phyloP scores from a whole-genome alignment of 2,888 invertebrate genomes.

The Acronicta aceris region DNA sequence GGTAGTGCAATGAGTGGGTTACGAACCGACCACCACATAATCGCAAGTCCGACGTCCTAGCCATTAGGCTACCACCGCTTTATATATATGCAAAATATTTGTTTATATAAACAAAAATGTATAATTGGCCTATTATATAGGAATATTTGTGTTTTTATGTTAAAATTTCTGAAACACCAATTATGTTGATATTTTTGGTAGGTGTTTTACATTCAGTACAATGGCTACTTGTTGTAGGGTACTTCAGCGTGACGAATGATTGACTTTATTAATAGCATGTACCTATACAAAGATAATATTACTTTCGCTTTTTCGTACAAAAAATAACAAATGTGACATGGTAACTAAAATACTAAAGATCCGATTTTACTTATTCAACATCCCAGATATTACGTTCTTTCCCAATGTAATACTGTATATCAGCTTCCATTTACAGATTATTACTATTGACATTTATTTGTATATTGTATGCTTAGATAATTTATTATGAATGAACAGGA shows the following conservation, averaged over 20 bases:
- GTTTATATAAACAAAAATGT: conserved; percentile 33
- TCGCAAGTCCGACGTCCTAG: no score
- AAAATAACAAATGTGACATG: neutral
- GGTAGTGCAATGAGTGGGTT: no score
- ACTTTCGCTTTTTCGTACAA: neutral
- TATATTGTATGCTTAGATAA: conserved; percentile 11
- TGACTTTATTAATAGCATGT: no score
- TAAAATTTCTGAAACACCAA: conserved; percentile 37
- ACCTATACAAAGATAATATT: no score
- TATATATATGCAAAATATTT: no score
- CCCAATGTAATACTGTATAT: conserved; percentile 51
- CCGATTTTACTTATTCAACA: neutral
- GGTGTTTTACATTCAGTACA: conserved; percentile 14
- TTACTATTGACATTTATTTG: conserved; percentile 32
- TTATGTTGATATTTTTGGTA: conserved; percentile 11
- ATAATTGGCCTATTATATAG: conserved; percentile 48
- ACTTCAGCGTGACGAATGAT: neutral
- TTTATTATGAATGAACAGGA: conserved; percentile 61
- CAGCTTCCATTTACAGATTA: conserved; percentile 50
- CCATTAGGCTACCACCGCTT: no score
- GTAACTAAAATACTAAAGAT: neutral
- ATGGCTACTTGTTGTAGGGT: conserved; percentile 8
- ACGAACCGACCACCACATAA: no score
- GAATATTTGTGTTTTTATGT: conserved; percentile 48
- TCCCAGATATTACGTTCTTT: conserved; percentile 2